Evolutionary conservation across 1,140 invertebrate species (phyloP).

Genomic region (Alviniconcha marisindica): DNA sequence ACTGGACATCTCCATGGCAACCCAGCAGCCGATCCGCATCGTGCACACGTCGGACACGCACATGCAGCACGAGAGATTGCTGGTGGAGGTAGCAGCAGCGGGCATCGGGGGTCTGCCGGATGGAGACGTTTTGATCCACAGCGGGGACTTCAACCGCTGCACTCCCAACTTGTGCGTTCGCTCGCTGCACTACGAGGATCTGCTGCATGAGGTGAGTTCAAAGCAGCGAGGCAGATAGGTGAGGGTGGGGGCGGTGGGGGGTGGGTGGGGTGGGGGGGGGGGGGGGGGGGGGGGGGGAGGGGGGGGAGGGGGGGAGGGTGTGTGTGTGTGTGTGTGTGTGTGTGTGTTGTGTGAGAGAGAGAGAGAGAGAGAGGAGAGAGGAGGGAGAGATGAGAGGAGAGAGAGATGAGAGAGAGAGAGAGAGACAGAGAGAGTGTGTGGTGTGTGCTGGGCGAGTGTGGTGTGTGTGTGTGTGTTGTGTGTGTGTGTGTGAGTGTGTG

Average conservation of each 20-base stretch:
- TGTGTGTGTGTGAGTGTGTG: too few relatives aligned
- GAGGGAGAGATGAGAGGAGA: neutral
- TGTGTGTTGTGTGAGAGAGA: slow-evolving; percentile 1
- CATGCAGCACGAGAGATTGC: slow-evolving; percentile 44
- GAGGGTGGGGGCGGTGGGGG: slow-evolving; percentile 4
- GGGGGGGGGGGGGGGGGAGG: neutral
- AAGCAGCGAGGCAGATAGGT: neutral
- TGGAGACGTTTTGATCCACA: slow-evolving; percentile 65
- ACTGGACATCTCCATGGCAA: neutral
- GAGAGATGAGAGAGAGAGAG: neutral
- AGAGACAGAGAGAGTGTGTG: neutral
- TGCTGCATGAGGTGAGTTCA: slow-evolving; percentile 40
- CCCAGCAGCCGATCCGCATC: slow-evolving; percentile 45
- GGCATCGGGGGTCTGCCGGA: slow-evolving; percentile 46
- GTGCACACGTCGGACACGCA: slow-evolving; percentile 69
- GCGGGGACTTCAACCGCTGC: slow-evolving; percentile 58
- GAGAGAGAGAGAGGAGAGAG: neutral
- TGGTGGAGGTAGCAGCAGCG: neutral
- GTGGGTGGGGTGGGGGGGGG: neutral
- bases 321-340: too few relatives aligned
- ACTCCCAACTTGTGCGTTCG: slow-evolving; percentile 19
- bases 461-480: too few relatives aligned
- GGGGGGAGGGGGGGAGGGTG: neutral
- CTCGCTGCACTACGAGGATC: slow-evolving; percentile 45
- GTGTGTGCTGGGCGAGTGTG: too few relatives aligned